Percentiles rank a stretch among this genome's conserved stretches.
Conservation (phyloP, 2,888 invertebrate genomes). For the Seira musarum region DNA sequence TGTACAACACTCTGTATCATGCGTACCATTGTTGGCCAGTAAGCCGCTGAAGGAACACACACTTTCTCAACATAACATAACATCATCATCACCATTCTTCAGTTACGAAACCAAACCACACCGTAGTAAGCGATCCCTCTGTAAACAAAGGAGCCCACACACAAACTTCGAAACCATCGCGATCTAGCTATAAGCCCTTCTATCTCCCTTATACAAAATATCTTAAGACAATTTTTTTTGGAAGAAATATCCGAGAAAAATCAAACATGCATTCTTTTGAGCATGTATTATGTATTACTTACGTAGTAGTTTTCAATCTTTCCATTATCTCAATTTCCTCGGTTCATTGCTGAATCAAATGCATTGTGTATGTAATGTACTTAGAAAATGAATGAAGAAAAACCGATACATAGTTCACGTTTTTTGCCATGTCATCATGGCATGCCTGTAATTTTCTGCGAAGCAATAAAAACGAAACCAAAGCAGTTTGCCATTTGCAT, state of each 20-base stretch:
- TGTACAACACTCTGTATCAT: slow-evolving; percentile 68
- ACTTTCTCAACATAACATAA: slow-evolving; percentile 28
- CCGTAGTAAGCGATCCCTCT: not conserved
- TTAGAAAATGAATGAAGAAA: no score
- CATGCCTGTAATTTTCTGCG: no score
- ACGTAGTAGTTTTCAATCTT: not conserved
- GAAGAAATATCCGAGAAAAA: not conserved
- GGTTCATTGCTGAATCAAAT: no score
- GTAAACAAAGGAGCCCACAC: slow-evolving; percentile 9
- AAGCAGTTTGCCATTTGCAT: no score
- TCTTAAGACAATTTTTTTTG: not conserved
- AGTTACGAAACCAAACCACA: slow-evolving; percentile 10
- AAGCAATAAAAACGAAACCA: no score
- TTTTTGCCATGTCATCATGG: no score
- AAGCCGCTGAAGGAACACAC: slow-evolving; percentile 45
- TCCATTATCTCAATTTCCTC: no score
- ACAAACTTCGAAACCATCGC: not conserved
- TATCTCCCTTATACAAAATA: not conserved
- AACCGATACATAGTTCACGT: no score
- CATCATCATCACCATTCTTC: slow-evolving; percentile 31
- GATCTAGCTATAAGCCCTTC: not conserved
- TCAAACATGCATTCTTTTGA: not conserved
- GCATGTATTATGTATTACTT: no score
- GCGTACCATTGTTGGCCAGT: slow-evolving; percentile 70
- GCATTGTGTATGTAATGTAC: no score